Conservation (phyloP, 2,113 vertebrate species). For the Heterocephalus glaber region DNA sequence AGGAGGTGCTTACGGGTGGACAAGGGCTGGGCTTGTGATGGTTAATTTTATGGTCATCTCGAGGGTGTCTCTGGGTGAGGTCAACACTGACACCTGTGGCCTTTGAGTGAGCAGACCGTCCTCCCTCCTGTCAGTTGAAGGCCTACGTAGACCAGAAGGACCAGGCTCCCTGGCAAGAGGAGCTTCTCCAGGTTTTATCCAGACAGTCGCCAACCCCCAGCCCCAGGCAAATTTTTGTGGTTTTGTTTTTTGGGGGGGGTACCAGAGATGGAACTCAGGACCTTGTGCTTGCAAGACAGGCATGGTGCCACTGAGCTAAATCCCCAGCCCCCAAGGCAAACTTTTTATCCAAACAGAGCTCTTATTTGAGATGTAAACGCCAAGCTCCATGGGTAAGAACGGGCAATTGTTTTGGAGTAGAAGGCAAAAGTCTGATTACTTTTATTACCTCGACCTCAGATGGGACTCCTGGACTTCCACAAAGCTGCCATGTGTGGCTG, state of each 20-base stretch:
- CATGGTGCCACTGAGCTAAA: too few relatives aligned
- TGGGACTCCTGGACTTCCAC: background rate
- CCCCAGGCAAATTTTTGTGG: accelerated
- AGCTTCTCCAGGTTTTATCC: background rate
- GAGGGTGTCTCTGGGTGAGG: background rate
- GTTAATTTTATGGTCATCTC: background rate
- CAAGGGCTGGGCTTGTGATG: background rate
- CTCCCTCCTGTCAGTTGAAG: background rate
- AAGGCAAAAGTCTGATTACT: background rate
- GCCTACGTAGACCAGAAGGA: background rate
- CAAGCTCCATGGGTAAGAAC: background rate
- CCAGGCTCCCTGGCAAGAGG: background rate
- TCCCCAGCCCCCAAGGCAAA: too few relatives aligned
- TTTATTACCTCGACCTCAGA: background rate
- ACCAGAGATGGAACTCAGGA: too few relatives aligned
- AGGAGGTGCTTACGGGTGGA: background rate
- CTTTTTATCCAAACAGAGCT: accelerated
- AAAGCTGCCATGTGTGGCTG: background rate
- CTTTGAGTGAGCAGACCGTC: background rate
- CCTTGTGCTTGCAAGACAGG: too few relatives aligned
- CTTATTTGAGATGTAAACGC: background rate
- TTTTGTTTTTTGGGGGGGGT: too few relatives aligned
- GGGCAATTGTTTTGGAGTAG: background rate
- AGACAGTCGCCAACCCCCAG: background rate
- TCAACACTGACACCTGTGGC: background rate